These are phyloP conservation scores for Acropternis orthonyx DNA, from an alignment of 2,797 vertebrate species.

Conservation along the genomic window DNA sequence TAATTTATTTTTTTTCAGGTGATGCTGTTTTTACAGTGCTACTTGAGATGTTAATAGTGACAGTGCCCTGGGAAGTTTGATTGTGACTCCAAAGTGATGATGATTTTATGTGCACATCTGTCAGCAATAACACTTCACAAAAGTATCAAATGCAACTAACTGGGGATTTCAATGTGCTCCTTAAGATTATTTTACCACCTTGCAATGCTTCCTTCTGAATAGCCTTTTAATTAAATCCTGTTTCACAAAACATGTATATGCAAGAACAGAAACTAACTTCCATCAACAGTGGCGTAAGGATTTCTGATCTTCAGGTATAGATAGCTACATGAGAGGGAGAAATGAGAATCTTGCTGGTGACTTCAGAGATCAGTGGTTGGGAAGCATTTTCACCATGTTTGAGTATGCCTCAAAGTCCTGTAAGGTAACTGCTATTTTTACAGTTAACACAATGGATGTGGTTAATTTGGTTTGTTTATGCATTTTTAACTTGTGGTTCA, in stretches of 20 bases:
- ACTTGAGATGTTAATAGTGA: neutral
- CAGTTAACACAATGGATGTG: neutral
- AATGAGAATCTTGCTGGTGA: neutral
- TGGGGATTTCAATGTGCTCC: neutral
- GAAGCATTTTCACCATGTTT: neutral
- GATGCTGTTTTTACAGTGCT: neutral
- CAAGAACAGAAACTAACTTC: neutral
- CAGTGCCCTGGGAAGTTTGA: neutral
- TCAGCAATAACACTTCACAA: neutral
- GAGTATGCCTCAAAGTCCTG: neutral
- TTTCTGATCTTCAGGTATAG: neutral
- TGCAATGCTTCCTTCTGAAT: neutral
- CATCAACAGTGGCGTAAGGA: neutral
- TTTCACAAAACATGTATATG: accelerated
- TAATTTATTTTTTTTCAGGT: neutral
- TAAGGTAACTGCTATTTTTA: neutral
- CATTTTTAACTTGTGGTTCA: neutral
- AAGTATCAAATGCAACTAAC: neutral
- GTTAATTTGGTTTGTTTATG: neutral
- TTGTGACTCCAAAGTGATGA: neutral
- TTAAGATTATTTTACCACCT: neutral
- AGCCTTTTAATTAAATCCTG: neutral
- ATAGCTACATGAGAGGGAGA: neutral
- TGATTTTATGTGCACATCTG: neutral
- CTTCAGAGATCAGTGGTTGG: neutral